Evolutionary conservation across 2,888 invertebrate species (phyloP), one percentile per base, ranked within the genome.

Genomic region (Aromia moschata): DNA sequence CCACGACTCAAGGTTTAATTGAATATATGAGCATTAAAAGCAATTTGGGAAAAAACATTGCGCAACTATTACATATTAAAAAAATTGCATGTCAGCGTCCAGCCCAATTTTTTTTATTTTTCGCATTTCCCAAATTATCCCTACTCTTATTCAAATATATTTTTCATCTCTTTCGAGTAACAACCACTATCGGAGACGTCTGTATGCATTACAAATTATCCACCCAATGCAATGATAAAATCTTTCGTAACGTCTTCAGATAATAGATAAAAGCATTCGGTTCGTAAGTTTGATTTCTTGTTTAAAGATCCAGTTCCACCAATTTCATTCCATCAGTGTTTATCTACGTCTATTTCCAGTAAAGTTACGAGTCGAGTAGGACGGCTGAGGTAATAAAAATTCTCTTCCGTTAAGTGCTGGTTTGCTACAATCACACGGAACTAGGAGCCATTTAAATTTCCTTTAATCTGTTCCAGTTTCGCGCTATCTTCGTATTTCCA

Each of bases 401-500:
- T n/a, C 12, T n/a, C 49, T 25, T 38, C 46, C 38, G 20, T 10
- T 17, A 56, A 41, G 31, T 46, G 40, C 38, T 16, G 33, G 40
- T 15, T 2, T 18, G 30, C 31, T 31, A 16, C 20, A 56, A 40
- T 41, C 47, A 16, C 12, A 40, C 7, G 9, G 11, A 40, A 14
- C 40, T 30, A 17, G n/a, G 17, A 20, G 18, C 33, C 18, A 38
- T 43, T 49, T 33, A 43, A 43, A 49, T 49, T 51, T 37, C 37
- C 33, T 46, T 47, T 56, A 56, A 56, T 46, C 33, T 56, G 41
- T 51, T 33, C 56, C 51, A 38, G 36, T 56, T 51, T 43, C 38
- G 15, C 20, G 41, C 36, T 43, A 56, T 57, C 57, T 37, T 25
- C 49, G 30, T 30, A 51, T 51, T 43, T 54, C 43, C 57, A 44